Percentiles rank a stretch among this genome's conserved stretches.
Evolutionary conservation across 2,888 invertebrate genomes (phyloP).

Genomic region (Exephanes ischioxanthus): DNA sequence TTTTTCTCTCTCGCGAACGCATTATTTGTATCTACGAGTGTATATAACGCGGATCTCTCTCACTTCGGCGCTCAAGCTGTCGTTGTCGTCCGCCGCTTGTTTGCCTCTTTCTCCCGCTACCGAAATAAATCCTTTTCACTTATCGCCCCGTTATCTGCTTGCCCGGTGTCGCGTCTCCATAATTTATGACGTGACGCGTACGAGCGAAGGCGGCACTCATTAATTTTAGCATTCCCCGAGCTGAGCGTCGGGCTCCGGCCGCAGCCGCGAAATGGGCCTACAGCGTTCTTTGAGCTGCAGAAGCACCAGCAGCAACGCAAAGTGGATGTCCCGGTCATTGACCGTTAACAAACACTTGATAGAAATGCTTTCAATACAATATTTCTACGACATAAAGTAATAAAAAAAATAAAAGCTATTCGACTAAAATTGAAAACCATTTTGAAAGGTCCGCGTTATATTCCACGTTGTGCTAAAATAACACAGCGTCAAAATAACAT

Average conservation of each 20-base stretch:
- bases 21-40: constrained; percentile 62
- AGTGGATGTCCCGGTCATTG: background rate
- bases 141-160: constrained; percentile 68
- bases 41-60: constrained; percentile 17
- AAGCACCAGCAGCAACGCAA: constrained; percentile 11
- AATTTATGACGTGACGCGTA: constrained; percentile 68
- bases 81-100: constrained; percentile 38
- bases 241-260: constrained; percentile 17
- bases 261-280: constrained; percentile 21
- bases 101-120: constrained; percentile 54
- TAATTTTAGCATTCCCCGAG: constrained; percentile 61
- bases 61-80: constrained; percentile 8
- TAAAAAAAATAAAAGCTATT: no score
- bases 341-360: background rate
- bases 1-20: constrained; percentile 18
- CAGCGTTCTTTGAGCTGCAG: constrained; percentile 24
- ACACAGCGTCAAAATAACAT: no score
- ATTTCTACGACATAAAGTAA: background rate
- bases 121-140: constrained; percentile 70
- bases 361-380: background rate
- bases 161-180: constrained; percentile 62
- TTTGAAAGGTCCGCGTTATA: no score
- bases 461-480: no score
- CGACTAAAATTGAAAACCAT: no score
- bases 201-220: constrained; percentile 65